These are phyloP conservation scores for Pelodytes ibericus DNA, from an alignment of 2,797 vertebrate genomes.

Conservation along the genomic window DNA sequence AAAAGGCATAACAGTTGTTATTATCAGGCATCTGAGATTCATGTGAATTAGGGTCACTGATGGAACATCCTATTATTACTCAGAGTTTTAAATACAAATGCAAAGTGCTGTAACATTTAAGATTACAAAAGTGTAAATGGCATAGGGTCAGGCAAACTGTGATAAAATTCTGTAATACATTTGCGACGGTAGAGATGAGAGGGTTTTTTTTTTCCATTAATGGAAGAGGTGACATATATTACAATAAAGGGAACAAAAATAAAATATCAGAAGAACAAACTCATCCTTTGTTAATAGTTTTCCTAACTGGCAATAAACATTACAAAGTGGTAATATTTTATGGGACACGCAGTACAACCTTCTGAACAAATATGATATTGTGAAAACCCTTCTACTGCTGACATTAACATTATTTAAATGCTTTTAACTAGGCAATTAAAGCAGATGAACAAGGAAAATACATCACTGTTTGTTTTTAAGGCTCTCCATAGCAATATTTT, in stretches of 20 bases:
- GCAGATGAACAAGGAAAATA: neutral
- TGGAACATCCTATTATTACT: constrained; percentile 16
- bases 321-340: neutral
- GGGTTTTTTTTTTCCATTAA: constrained; percentile 16
- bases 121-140: constrained; percentile 23
- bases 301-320: constrained; percentile 1
- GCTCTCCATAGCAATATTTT: neutral
- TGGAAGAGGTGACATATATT: neutral
- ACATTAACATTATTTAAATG: constrained; percentile 3
- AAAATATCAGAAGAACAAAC: neutral
- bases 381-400: neutral
- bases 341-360: neutral
- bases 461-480: constrained; percentile 2
- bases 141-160: constrained; percentile 18
- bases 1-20: constrained; percentile 29
- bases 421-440: constrained; percentile 8
- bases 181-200: neutral
- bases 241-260: neutral
- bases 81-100: constrained; percentile 34
- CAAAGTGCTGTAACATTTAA: constrained; percentile 25
- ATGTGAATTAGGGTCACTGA: constrained; percentile 43
- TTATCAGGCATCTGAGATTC: constrained; percentile 38
- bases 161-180: constrained; percentile 15
- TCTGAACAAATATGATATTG: neutral
- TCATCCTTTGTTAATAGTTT: neutral